phyloP scores from a whole-genome alignment of 64 coral and sea anemone species.

The Anthopleura sola region DNA sequence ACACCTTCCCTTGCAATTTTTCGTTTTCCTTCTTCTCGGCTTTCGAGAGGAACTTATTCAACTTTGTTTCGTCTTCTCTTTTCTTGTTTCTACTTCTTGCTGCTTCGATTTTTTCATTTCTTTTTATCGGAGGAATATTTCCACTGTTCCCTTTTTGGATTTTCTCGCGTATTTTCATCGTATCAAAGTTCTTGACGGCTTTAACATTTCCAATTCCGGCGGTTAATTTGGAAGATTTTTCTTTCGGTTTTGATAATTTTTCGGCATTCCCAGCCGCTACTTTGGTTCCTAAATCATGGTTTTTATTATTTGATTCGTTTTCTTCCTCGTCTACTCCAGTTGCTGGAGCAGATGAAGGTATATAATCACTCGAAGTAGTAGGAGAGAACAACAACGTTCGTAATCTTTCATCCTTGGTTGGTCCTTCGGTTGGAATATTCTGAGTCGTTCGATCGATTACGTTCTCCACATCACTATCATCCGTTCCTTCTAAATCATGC shows the following conservation, averaged over 20 bases:
- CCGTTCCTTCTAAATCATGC: not conserved
- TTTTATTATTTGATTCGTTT: slow-evolving; percentile 21
- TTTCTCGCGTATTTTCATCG: not conserved
- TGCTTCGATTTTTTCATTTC: not conserved
- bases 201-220: not conserved
- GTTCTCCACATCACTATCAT: not conserved
- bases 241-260: slow-evolving; percentile 8
- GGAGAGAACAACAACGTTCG: slow-evolving; percentile 2
- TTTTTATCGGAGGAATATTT: not conserved
- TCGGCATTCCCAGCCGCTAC: slow-evolving; percentile 19
- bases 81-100: not conserved
- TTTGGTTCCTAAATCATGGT: slow-evolving; percentile 3
- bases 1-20: not conserved
- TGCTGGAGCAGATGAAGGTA: slow-evolving; percentile 18
- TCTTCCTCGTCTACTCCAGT: slow-evolving; percentile 20
- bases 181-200: not conserved
- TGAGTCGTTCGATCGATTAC: slow-evolving; percentile 3
- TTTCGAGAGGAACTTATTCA: slow-evolving; percentile 20
- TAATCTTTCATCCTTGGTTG: not conserved
- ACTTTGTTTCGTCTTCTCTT: not conserved
- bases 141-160: not conserved
- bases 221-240: not conserved
- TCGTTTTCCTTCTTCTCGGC: not conserved
- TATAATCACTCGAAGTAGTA: slow-evolving; percentile 5
- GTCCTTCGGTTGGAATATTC: not conserved